Evolutionary conservation across 2,888 invertebrate species (phyloP).

Genomic region (Polydrusus cervinus): DNA sequence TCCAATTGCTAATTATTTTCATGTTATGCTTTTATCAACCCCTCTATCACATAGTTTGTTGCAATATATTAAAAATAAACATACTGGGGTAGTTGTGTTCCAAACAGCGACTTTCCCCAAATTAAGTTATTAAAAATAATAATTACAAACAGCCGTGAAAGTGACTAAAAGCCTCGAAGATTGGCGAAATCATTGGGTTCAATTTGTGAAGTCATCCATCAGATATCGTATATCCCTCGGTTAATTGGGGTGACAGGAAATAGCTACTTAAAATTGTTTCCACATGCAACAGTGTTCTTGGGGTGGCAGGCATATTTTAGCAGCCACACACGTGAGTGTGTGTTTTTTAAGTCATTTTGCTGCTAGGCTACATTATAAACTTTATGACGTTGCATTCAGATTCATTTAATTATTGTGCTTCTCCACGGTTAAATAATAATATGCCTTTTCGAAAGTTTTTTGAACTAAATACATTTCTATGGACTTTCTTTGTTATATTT

Average conservation of each 20-base stretch:
- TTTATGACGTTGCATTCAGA: too few relatives aligned
- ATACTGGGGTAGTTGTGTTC: background rate
- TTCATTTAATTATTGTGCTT: too few relatives aligned
- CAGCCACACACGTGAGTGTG: background rate
- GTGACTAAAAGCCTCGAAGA: conserved; percentile 6
- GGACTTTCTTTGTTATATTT: too few relatives aligned
- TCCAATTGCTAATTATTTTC: too few relatives aligned
- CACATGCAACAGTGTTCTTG: conserved; percentile 31
- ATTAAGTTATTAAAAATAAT: conserved; percentile 10
- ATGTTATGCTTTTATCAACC: too few relatives aligned
- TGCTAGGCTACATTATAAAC: too few relatives aligned
- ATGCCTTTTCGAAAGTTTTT: too few relatives aligned
- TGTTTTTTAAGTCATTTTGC: background rate
- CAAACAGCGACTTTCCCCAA: background rate
- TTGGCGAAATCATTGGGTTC: conserved; percentile 31
- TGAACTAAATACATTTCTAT: too few relatives aligned
- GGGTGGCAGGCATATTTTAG: background rate
- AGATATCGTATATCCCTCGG: conserved; percentile 32
- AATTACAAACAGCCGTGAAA: conserved; percentile 33
- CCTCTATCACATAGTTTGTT: too few relatives aligned
- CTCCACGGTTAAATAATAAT: too few relatives aligned
- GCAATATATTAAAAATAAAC: too few relatives aligned
- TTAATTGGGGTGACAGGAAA: conserved; percentile 54
- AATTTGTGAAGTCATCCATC: conserved; percentile 45
- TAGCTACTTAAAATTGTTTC: conserved; percentile 46